phyloP scores from a whole-genome alignment of 2,113 vertebrate genomes.

The Hipposideros armiger region DNA sequence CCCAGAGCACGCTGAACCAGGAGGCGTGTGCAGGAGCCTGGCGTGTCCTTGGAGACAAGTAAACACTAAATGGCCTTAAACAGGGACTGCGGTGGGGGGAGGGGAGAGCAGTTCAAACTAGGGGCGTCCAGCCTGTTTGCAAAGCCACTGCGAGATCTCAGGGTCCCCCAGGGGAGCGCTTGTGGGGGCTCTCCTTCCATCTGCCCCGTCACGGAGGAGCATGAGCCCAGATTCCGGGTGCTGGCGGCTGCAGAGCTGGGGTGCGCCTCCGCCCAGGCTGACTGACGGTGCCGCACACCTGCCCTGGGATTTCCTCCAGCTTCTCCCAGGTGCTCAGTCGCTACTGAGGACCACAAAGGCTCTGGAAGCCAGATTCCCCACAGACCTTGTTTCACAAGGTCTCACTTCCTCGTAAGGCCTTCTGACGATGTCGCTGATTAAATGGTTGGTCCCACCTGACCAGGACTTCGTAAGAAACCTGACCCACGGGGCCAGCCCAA shows the following conservation, averaged over 20 bases:
- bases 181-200: neutral
- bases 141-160: neutral
- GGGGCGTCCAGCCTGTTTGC: neutral
- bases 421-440: neutral
- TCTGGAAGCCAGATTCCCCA: neutral
- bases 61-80: too few species aligned
- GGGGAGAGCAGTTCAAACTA: neutral
- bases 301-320: neutral
- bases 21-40: neutral
- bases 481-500: neutral
- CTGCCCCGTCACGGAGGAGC: neutral
- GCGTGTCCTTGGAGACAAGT: neutral
- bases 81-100: too few species aligned
- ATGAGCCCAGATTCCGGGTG: neutral
- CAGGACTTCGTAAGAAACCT: neutral
- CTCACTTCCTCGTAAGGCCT: neutral
- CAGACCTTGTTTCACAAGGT: too few species aligned
- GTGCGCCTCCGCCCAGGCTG: accelerated
- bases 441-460: neutral
- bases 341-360: neutral
- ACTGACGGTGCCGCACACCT: accelerated
- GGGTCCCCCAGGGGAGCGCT: neutral
- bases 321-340: accelerated
- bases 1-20: neutral
- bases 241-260: accelerated